Evolutionary conservation across 2,888 invertebrate species (phyloP), one percentile per base, ranked within the genome.

Genomic region (Polyommatus icarus): DNA sequence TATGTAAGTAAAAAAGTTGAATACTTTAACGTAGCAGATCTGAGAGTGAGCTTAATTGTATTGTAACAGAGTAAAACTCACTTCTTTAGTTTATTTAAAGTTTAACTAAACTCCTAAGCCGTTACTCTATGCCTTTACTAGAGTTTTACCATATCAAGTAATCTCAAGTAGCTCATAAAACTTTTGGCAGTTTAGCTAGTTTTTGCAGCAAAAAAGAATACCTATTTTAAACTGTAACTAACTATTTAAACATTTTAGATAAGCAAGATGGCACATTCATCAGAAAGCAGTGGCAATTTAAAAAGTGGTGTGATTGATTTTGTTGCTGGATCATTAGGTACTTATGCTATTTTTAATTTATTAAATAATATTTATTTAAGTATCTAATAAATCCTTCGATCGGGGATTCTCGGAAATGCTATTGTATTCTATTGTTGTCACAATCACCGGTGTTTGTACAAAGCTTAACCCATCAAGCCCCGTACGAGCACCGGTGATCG

Each of bases 281-380:
- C 89, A 36, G 86, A 84, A 71, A 85, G 88, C 20, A 77, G 87
- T 36, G 87, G 87, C 61, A 90, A 87, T 81, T 81, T 96, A 71
- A 96, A 95, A 89, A 95, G 95, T 94, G 97, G 97, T 54, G 81
- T 96, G 18, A 97, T 98, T 84, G 98, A 98, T 90, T 97, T 98
- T 84, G 93, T 95, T 24, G 97, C 97, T 80, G 98, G 98, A 81
- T 97, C 97, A 71, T 87, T 98, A 81, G 98, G 98, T 97, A n/a
- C n/a, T n/a, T n/a, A 94, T 93, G 54, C 18, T 50, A 15, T 50
- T 18, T 15, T 54, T 18, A 54, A 18, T 54, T 54, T 54, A 18
- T 54, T 54, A 18, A 50, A 15, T 4, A 50, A 50, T 50, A 1
- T 15, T 15, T 50, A 15, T 15, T 40, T 40, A n/a, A n/a, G n/a